These are phyloP conservation scores for Epinotia ramella DNA, from an alignment of 2,888 invertebrate genomes.

Conservation along the genomic window DNA sequence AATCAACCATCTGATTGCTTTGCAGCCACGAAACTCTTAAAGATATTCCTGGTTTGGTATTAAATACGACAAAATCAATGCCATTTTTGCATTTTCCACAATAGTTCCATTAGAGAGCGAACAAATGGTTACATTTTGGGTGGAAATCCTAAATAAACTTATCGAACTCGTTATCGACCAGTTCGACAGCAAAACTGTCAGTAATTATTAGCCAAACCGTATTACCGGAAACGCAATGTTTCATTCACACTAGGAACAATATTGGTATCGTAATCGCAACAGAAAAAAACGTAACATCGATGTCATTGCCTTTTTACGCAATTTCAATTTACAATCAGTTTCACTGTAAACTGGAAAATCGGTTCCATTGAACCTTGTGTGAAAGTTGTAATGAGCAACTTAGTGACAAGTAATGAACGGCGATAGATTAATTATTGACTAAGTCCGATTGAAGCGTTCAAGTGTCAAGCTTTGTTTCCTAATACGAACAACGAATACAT, in stretches of 20 bases:
- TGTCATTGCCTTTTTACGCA: conserved; percentile 48
- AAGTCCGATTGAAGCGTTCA: neutral
- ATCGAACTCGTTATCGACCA: neutral
- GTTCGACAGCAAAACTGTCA: neutral
- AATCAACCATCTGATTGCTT: conserved; percentile 34
- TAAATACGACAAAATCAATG: neutral
- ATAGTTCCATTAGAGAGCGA: neutral
- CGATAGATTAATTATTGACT: conserved; percentile 16
- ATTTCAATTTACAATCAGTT: conserved; percentile 55
- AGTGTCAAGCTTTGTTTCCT: neutral
- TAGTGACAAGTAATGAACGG: conserved; percentile 21
- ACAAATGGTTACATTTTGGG: neutral
- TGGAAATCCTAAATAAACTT: neutral
- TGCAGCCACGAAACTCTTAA: neutral
- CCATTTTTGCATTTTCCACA: neutral
- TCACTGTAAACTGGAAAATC: conserved; percentile 67
- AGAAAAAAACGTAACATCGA: conserved; percentile 39
- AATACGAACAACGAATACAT: neutral
- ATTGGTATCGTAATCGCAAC: conserved; percentile 22
- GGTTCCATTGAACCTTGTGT: conserved; percentile 68
- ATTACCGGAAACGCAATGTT: neutral
- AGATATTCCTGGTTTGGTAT: conserved; percentile 1
- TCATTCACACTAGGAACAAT: conserved; percentile 20
- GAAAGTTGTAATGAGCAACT: conserved; percentile 53
- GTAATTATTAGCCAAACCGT: neutral